Conservation (phyloP, 1,140 invertebrate genomes). For the Drosophila lacteicornis region DNA sequence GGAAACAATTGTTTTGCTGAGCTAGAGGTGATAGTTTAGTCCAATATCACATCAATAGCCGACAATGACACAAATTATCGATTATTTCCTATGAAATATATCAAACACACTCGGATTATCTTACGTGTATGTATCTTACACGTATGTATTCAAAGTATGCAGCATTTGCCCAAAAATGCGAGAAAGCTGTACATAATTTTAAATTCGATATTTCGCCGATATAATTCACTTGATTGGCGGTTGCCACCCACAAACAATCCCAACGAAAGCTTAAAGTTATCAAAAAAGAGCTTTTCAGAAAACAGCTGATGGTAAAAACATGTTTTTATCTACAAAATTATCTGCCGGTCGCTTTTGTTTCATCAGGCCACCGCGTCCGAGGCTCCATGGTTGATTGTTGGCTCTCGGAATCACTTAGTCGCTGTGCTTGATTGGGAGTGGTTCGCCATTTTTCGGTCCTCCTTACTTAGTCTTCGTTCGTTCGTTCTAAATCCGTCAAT, state of each 20-base stretch:
- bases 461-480: constrained; percentile 30
- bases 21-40: no score
- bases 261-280: constrained; percentile 1
- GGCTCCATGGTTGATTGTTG: constrained; percentile 45
- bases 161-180: neutral
- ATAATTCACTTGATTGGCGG: neutral
- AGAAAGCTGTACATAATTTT: neutral
- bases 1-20: no score
- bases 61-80: no score
- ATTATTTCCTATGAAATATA: no score
- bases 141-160: no score
- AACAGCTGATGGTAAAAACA: constrained; percentile 61
- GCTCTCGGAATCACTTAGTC: constrained; percentile 59
- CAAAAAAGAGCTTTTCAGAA: constrained; percentile 28
- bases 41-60: no score
- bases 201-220: neutral
- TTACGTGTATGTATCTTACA: no score
- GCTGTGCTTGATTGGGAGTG: constrained; percentile 63
- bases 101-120: no score
- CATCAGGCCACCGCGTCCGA: constrained; percentile 46
- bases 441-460: constrained; percentile 59
- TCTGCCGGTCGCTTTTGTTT: constrained; percentile 21
- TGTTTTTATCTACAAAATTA: constrained; percentile 67
- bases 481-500: constrained; percentile 33
- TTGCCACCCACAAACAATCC: no score